These are phyloP conservation scores for Tragelaphus buxtoni DNA, from an alignment of 2,113 vertebrate species.

Conservation along the genomic window DNA sequence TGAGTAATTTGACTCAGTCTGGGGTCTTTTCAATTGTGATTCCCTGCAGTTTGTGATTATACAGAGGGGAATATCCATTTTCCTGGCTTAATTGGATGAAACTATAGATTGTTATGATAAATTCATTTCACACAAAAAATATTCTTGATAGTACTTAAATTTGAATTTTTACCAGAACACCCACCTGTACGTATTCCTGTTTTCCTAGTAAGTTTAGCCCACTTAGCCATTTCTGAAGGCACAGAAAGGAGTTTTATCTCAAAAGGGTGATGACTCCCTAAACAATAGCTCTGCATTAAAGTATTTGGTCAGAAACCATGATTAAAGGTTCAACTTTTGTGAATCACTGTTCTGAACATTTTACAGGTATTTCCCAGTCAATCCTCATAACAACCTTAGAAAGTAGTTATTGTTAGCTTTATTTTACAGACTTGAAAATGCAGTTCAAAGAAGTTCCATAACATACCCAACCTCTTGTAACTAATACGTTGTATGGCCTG, in stretches of 20 bases:
- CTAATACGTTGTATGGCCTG: not conserved
- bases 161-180: not conserved
- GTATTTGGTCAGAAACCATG: not conserved
- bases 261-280: not conserved
- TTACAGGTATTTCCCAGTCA: not conserved
- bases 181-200: not conserved
- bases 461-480: not conserved
- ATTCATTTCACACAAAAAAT: not conserved
- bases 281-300: not conserved
- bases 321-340: not conserved
- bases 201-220: not conserved
- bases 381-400: not conserved
- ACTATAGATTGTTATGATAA: not conserved
- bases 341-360: not conserved
- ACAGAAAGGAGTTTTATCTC: not conserved
- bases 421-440: not conserved
- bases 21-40: not conserved
- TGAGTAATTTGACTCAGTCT: not conserved
- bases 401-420: not conserved
- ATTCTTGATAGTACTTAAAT: not conserved
- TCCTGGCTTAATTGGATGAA: constrained; percentile 3
- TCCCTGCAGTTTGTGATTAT: not conserved
- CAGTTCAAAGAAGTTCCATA: not conserved
- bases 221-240: not conserved
- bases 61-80: not conserved